Conservation (phyloP, 2,113 vertebrate species). For the Corvus hawaiiensis region DNA sequence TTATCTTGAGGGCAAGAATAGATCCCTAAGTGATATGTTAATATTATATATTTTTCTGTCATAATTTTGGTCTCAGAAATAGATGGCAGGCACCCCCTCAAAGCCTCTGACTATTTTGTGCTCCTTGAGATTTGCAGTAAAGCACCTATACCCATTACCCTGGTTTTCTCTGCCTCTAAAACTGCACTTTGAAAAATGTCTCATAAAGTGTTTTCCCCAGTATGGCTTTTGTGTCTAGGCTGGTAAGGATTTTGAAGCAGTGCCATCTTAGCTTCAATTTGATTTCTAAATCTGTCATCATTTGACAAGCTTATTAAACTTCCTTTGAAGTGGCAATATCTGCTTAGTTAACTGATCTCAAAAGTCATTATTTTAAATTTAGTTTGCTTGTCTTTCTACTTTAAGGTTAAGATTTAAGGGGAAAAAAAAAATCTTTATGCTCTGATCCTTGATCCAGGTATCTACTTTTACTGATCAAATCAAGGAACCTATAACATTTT, state of each 20-base stretch:
- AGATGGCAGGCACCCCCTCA: neutral
- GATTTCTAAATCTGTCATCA: neutral
- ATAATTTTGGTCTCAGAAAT: neutral
- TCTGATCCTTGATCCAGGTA: neutral
- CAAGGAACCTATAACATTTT: neutral
- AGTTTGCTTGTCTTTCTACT: neutral
- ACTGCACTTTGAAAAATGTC: neutral
- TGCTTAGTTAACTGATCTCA: neutral
- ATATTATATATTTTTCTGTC: neutral
- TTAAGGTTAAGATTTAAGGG: neutral
- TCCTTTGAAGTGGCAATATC: neutral
- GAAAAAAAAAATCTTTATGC: neutral
- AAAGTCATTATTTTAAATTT: neutral
- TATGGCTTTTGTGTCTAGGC: neutral
- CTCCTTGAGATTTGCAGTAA: neutral
- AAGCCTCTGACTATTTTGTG: neutral
- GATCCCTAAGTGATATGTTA: neutral
- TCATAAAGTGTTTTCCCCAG: neutral
- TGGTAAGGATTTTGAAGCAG: neutral
- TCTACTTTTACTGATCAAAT: neutral
- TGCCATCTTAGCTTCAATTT: neutral
- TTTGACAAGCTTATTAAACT: slow-evolving; percentile 1
- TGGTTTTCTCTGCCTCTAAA: neutral
- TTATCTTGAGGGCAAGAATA: neutral
- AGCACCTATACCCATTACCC: neutral